Evolutionary conservation across 2,888 invertebrate species (phyloP).

Genomic region (Hartigia nigra): DNA sequence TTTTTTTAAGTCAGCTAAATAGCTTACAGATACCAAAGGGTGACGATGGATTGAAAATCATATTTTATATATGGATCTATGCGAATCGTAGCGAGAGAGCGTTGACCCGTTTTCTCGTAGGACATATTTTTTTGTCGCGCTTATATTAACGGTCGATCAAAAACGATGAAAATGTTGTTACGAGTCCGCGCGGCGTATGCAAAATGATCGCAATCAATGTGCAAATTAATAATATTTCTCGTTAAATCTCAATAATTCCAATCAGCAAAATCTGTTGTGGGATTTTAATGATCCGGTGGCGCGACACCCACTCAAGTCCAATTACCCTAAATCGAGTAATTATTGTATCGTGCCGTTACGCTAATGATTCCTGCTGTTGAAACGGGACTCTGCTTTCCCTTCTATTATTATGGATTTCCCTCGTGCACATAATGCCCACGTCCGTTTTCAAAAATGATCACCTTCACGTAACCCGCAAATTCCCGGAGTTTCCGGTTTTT

Average conservation of each 20-base stretch:
- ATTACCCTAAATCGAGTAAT: constrained; percentile 29
- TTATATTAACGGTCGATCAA: constrained; percentile 14
- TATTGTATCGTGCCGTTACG: constrained; percentile 18
- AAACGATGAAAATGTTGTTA: constrained; percentile 12
- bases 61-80: not conserved
- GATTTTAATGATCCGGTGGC: not conserved
- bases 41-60: not conserved
- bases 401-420: not conserved
- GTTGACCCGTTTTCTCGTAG: not conserved
- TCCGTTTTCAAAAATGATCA: not conserved
- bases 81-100: not conserved
- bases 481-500: not conserved
- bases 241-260: constrained; percentile 55
- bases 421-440: not conserved
- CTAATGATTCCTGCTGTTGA: not conserved
- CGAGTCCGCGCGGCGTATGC: constrained; percentile 11
- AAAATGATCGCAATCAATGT: constrained; percentile 42
- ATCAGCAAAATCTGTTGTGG: constrained; percentile 48
- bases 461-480: too few relatives aligned
- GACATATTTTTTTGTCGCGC: constrained; percentile 3
- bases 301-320: constrained; percentile 24
- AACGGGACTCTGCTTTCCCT: not conserved
- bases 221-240: constrained; percentile 53
- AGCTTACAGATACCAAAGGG: not conserved
- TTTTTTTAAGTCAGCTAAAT: not conserved